Evolutionary conservation across 2,888 invertebrate species (phyloP).

Genomic region (Nycteola revayana): DNA sequence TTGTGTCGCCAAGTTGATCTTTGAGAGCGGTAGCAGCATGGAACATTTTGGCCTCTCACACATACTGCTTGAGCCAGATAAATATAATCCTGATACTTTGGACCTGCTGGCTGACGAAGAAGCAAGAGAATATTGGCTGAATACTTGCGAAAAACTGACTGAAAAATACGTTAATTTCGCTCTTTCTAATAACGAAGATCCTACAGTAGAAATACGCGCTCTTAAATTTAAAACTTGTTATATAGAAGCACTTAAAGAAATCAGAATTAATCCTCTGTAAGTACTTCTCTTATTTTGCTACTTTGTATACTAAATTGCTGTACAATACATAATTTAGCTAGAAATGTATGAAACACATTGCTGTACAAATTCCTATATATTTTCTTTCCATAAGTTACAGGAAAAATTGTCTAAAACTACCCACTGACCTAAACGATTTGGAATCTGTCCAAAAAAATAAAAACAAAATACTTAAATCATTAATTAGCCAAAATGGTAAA

Average conservation of each 20-base stretch:
- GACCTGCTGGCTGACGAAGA: conserved; percentile 92
- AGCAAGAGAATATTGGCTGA: conserved; percentile 95
- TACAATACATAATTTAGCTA: too few relatives aligned
- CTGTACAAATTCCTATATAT: too few relatives aligned
- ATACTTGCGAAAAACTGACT: conserved; percentile 93
- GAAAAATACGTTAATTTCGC: conserved; percentile 93
- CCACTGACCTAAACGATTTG: too few relatives aligned
- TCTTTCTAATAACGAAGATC: conserved; percentile 87
- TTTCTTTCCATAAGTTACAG: too few relatives aligned
- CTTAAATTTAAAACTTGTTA: conserved; percentile 92
- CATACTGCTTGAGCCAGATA: conserved; percentile 87
- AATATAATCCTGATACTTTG: conserved; percentile 95
- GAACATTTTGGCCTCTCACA: conserved; percentile 73
- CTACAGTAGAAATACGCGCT: conserved; percentile 90
- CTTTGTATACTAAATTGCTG: too few relatives aligned
- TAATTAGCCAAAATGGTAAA: too few relatives aligned
- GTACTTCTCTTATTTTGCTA: too few relatives aligned
- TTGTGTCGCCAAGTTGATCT: conserved; percentile 26
- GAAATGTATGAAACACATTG: too few relatives aligned
- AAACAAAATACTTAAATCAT: too few relatives aligned
- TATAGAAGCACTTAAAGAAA: conserved; percentile 87
- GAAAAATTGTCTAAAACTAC: too few relatives aligned
- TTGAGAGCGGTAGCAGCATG: conserved; percentile 48
- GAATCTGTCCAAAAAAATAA: too few relatives aligned
- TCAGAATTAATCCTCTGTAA: conserved; percentile 91